Percentiles rank a stretch among this genome's conserved stretches.
phyloP scores from a whole-genome alignment of 2,797 vertebrate genomes.

The Chloroceryle inda region DNA sequence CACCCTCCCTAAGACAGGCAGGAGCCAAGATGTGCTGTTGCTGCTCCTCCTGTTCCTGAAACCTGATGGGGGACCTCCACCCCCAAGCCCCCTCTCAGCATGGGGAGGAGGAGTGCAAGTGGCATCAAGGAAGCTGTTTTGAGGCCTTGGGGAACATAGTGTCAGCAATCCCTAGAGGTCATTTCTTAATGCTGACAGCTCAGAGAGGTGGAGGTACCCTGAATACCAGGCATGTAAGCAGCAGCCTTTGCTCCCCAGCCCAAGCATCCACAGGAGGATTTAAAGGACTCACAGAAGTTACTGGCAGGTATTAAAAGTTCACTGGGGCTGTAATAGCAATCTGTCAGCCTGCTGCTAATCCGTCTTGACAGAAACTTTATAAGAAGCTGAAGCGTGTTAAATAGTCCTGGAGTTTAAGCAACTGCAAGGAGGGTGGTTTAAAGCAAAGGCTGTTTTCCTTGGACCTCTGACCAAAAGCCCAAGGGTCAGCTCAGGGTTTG shows the following conservation, averaged over 20 bases:
- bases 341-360: conserved; percentile 80
- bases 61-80: not conserved
- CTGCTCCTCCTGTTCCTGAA: not conserved
- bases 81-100: not conserved
- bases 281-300: conserved; percentile 42
- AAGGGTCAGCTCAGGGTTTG: not conserved
- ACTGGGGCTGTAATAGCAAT: conserved; percentile 74
- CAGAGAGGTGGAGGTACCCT: not conserved
- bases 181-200: not conserved
- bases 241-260: not conserved
- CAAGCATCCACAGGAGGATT: conserved; percentile 41
- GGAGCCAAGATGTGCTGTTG: not conserved
- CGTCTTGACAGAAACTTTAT: conserved; percentile 79
- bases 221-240: not conserved
- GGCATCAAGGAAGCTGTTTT: fast-evolving
- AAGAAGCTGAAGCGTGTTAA: conserved; percentile 74
- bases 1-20: not conserved
- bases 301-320: conserved; percentile 76
- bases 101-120: not conserved
- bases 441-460: not conserved
- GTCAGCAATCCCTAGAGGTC: not conserved
- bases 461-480: not conserved
- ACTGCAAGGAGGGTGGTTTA: conserved; percentile 24
- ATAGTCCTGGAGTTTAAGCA: conserved; percentile 68
- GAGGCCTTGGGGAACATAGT: not conserved